Evolutionary conservation across 1,140 invertebrate species (phyloP).

Genomic region (Leptinotarsa lineolata): DNA sequence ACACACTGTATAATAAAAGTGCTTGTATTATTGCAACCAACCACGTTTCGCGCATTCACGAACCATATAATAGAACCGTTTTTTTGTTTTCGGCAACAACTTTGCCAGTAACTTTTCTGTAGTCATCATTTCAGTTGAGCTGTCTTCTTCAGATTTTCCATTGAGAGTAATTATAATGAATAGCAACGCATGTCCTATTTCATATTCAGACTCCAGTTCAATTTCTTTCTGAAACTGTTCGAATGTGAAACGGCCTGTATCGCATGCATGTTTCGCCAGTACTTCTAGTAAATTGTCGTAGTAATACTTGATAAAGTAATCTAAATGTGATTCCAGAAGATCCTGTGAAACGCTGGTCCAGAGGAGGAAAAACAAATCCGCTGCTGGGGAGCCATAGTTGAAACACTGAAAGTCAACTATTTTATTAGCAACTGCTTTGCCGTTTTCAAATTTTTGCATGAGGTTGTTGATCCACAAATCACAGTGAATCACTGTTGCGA

Average conservation of each 20-base stretch:
- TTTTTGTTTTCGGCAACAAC: background rate
- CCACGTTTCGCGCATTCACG: conserved; percentile 20
- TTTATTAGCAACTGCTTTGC: conserved; percentile 57
- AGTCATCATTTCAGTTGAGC: background rate
- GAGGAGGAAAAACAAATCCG: conserved; percentile 64
- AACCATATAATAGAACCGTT: conserved; percentile 17
- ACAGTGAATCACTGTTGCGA: conserved; percentile 60
- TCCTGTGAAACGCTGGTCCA: conserved; percentile 57
- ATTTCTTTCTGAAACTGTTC: conserved; percentile 39
- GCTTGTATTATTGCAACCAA: background rate
- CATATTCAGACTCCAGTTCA: conserved; percentile 7
- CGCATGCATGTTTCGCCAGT: conserved; percentile 40
- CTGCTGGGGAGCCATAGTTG: conserved; percentile 57
- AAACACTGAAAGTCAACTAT: conserved; percentile 67
- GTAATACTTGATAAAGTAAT: conserved; percentile 59
- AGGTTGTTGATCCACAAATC: conserved; percentile 69
- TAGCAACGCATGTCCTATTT: conserved; percentile 39
- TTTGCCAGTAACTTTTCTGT: background rate
- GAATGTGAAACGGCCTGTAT: conserved; percentile 34
- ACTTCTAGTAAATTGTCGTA: conserved; percentile 56
- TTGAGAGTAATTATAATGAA: conserved; percentile 29
- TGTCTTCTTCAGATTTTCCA: background rate
- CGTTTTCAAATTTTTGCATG: conserved; percentile 57
- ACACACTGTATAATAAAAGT: too few species aligned
- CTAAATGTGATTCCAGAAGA: conserved; percentile 52